Evolutionary conservation across 1,140 invertebrate species (phyloP).

Genomic region (Panagrolaimus sp.): DNA sequence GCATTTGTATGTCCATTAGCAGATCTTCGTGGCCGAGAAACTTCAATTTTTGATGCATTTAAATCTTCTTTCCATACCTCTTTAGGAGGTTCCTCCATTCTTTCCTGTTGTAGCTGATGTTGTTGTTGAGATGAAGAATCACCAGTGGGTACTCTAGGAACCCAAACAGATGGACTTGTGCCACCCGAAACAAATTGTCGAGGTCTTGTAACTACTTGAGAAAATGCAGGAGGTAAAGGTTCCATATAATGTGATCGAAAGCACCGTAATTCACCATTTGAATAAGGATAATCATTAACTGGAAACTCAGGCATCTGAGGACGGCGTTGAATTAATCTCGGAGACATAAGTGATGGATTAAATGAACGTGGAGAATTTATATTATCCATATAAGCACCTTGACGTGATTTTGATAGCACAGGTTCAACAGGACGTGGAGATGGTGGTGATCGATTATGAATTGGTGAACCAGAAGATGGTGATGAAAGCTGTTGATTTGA

Average conservation of each 20-base stretch:
- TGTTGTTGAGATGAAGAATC: not conserved
- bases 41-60: too few relatives aligned
- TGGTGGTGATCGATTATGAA: constrained; percentile 7
- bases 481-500: not conserved
- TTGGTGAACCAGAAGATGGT: constrained; percentile 4
- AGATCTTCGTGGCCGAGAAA: not conserved
- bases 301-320: not conserved
- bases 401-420: not conserved
- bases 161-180: not conserved
- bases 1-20: not conserved
- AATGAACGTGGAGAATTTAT: not conserved
- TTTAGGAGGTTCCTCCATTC: too few relatives aligned
- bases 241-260: not conserved
- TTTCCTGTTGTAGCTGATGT: not conserved
- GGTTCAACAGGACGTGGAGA: constrained; percentile 1
- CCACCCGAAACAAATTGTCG: not conserved
- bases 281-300: not conserved
- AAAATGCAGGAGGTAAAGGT: not conserved
- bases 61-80: too few relatives aligned
- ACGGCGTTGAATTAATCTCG: not conserved
- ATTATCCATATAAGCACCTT: not conserved
- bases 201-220: not conserved
- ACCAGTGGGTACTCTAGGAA: not conserved
- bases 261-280: not conserved
- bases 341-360: not conserved